Evolutionary conservation across 2,797 vertebrate species (phyloP).

Genomic region (Delichon dasypus): DNA sequence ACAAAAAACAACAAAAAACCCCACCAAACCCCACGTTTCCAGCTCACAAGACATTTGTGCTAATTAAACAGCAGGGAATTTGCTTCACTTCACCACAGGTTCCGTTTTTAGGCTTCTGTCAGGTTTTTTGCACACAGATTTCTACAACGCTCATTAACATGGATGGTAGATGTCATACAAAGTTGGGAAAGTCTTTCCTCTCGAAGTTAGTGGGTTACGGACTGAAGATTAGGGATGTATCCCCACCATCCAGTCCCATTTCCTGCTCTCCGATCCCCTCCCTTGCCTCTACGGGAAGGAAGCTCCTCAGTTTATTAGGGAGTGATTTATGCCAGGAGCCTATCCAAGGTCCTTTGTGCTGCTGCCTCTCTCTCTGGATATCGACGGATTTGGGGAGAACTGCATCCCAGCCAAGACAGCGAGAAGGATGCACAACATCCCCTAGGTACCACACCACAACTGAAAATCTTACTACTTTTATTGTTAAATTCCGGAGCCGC

Average conservation of each 20-base stretch:
- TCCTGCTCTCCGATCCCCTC: neutral
- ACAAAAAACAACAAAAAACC: neutral
- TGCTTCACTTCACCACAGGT: neutral
- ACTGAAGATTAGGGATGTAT: neutral
- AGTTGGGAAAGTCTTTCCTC: neutral
- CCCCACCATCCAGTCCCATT: neutral
- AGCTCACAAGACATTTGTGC: neutral
- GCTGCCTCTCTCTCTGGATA: neutral
- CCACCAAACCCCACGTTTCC: neutral
- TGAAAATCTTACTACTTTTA: neutral
- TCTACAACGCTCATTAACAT: neutral
- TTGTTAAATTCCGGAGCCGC: neutral
- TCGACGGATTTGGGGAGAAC: neutral
- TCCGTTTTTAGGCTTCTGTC: constrained; percentile 16
- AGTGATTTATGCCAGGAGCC: neutral
- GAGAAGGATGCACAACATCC: neutral
- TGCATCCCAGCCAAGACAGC: rapidly evolving
- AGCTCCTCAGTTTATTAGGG: neutral
- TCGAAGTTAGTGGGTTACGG: rapidly evolving
- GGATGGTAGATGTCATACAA: neutral
- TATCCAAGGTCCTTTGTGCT: neutral
- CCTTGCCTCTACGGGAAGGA: neutral
- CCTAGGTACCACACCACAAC: neutral
- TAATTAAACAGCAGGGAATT: constrained; percentile 45
- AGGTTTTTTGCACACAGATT: neutral